Evolutionary conservation across 2,797 vertebrate species (phyloP).

Genomic region (Intellagama lesueurii): DNA sequence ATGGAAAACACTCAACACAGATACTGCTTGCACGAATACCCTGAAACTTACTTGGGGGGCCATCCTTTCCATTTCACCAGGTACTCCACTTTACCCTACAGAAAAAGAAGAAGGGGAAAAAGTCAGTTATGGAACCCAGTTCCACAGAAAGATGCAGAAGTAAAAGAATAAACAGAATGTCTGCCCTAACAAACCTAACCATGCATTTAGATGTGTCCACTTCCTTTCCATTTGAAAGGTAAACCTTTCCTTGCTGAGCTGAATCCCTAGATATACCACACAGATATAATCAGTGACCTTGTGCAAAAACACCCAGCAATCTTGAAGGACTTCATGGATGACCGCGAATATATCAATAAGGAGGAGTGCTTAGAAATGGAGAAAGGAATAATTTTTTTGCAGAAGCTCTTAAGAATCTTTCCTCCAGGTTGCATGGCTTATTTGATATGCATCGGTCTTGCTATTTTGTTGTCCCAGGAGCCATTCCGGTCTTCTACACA

Average conservation of each 20-base stretch:
- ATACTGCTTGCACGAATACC: slow-evolving; percentile 21
- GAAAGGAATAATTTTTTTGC: background rate
- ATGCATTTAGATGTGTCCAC: slow-evolving; percentile 14
- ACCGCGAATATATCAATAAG: background rate
- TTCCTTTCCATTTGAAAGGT: slow-evolving; percentile 37
- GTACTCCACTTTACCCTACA: slow-evolving; percentile 96
- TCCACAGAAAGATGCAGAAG: background rate
- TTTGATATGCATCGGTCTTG: background rate
- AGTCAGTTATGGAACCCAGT: background rate
- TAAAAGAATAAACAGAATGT: slow-evolving; percentile 25
- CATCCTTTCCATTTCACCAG: slow-evolving; percentile 99
- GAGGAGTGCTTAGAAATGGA: slow-evolving; percentile 1
- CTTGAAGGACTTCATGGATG: slow-evolving; percentile 7
- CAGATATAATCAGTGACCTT: background rate
- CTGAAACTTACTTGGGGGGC: slow-evolving; percentile 92
- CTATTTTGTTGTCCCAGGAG: background rate
- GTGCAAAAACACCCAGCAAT: background rate
- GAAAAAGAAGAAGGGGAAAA: slow-evolving; percentile 55
- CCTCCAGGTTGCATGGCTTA: background rate
- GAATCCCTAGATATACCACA: background rate
- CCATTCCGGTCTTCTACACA: background rate
- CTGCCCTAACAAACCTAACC: background rate
- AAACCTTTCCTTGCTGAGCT: slow-evolving; percentile 42
- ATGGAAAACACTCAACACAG: background rate
- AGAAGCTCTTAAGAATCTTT: background rate